A percentile compares a stretch with the other conserved stretches of the same genome.
These are phyloP conservation scores for Zapornia atra DNA, from an alignment of 2,113 vertebrate species.

Conservation along the genomic window DNA sequence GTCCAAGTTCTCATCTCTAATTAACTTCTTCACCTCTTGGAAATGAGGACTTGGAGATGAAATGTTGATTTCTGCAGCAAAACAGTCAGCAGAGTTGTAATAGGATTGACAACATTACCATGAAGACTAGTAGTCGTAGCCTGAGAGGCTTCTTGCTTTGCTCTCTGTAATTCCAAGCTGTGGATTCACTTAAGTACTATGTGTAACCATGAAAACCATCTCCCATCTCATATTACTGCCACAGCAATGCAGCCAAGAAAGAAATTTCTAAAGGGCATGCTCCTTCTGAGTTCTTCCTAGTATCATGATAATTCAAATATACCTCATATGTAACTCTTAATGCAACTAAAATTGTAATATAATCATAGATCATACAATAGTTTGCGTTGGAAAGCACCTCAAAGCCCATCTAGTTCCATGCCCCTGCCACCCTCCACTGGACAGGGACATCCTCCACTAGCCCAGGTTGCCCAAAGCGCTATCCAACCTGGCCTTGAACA, in stretches of 20 bases:
- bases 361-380: too few species aligned
- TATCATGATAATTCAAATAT: neutral
- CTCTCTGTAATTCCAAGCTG: neutral
- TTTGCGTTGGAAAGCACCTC: too few species aligned
- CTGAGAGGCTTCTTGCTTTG: neutral
- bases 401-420: too few species aligned
- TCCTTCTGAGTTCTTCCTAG: neutral
- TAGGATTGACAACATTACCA: rapidly evolving
- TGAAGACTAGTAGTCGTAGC: neutral
- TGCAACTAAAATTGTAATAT: neutral
- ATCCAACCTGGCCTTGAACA: too few species aligned
- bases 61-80: neutral
- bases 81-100: neutral
- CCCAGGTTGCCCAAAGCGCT: too few species aligned
- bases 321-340: neutral
- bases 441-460: too few species aligned
- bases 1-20: neutral
- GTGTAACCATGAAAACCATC: neutral
- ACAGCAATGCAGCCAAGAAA: neutral
- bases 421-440: too few species aligned
- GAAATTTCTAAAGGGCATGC: neutral
- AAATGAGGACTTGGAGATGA: neutral
- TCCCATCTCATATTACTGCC: neutral
- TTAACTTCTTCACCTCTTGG: neutral
- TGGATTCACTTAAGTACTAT: neutral